These are phyloP conservation scores for Microcebus lehilahytsara DNA, from an alignment of 2,113 vertebrate species.

Conservation along the genomic window DNA sequence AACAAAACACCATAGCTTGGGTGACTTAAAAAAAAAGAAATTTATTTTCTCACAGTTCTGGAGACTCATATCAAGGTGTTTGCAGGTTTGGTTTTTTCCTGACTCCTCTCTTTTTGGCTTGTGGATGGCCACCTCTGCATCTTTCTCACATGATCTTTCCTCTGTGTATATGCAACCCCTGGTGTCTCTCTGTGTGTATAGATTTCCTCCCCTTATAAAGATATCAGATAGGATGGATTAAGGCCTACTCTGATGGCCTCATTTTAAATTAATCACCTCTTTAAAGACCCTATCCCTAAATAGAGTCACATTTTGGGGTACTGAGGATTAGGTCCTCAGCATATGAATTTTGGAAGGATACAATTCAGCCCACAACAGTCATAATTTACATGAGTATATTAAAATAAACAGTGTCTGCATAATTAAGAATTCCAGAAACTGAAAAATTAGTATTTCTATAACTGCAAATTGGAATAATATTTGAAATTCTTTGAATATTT, in stretches of 20 bases:
- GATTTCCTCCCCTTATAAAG: background rate
- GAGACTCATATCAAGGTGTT: background rate
- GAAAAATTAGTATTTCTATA: background rate
- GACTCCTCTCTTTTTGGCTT: background rate
- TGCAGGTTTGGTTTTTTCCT: background rate
- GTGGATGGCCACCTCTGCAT: background rate
- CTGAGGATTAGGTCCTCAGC: background rate
- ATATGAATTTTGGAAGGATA: too few relatives aligned
- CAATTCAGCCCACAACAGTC: background rate
- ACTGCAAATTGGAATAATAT: background rate
- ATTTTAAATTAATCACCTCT: background rate
- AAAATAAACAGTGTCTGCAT: background rate
- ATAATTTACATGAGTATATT: background rate
- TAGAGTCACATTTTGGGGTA: background rate
- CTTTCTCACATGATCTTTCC: background rate
- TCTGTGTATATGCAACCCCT: background rate
- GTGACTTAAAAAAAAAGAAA: too few relatives aligned
- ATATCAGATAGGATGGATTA: background rate
- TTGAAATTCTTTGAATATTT: slow-evolving; percentile 8
- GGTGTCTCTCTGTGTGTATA: background rate
- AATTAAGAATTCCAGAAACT: background rate
- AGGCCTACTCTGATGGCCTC: background rate
- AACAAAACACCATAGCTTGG: background rate
- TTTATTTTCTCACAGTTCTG: background rate
- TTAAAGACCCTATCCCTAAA: background rate